Conservation (phyloP, 1,140 invertebrate genomes). For the Pachypeltis micranthus region DNA sequence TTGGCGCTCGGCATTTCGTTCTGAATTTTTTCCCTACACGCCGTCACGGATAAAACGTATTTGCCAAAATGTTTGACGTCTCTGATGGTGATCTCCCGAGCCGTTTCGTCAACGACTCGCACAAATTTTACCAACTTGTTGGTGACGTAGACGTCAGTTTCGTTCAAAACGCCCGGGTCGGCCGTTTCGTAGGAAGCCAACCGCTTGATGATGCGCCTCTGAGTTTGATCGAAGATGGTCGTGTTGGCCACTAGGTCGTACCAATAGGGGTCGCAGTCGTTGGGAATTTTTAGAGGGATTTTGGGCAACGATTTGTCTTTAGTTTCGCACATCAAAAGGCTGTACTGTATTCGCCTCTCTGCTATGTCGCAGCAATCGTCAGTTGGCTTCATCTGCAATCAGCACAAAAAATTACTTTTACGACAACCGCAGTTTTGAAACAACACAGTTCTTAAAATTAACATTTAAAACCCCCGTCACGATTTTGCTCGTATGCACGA, state of each 20-base stretch:
- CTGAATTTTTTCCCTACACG: constrained; percentile 47
- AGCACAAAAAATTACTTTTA: too few relatives aligned
- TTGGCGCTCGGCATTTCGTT: constrained; percentile 18
- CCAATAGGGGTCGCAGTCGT: constrained; percentile 5
- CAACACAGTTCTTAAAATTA: too few relatives aligned
- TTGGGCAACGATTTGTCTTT: not conserved
- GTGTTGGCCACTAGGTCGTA: constrained; percentile 1
- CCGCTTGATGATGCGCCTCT: not conserved
- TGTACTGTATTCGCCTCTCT: not conserved
- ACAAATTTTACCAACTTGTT: not conserved
- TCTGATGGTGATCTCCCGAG: constrained; percentile 32
- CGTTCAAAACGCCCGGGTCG: not conserved
- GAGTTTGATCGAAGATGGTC: not conserved
- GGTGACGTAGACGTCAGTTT: not conserved
- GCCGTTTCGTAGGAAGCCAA: not conserved
- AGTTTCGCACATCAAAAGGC: not conserved
- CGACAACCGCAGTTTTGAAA: too few relatives aligned
- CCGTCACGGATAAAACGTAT: constrained; percentile 56
- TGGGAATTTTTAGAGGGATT: not conserved
- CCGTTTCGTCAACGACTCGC: not conserved
- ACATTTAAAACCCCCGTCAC: too few relatives aligned
- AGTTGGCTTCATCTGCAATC: constrained; percentile 5
- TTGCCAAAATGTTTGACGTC: constrained; percentile 55
- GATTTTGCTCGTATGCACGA: too few relatives aligned
- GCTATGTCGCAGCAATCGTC: not conserved